Evolutionary conservation across 2,888 invertebrate genomes (phyloP).

Genomic region (Drosophila paucipuncta): DNA sequence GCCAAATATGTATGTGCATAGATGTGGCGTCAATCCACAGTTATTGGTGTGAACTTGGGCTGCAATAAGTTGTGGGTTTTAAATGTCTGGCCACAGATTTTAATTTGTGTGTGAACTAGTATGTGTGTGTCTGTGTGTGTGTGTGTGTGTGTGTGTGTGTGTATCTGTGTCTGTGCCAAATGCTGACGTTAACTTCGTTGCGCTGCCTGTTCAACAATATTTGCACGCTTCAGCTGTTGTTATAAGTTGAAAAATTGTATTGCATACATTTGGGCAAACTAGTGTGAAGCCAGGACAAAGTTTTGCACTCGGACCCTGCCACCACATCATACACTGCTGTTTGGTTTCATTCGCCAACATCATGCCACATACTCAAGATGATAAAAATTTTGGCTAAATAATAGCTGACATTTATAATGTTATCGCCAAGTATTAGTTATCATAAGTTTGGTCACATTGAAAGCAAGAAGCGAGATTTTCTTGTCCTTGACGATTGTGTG

Average conservation of each 20-base stretch:
- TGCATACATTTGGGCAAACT: slow-evolving; percentile 56
- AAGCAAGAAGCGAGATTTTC: not conserved
- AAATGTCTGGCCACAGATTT: slow-evolving; percentile 50
- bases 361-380: slow-evolving; percentile 20
- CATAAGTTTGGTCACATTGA: not conserved
- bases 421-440: not conserved
- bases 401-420: not conserved
- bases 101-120: slow-evolving; percentile 10
- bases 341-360: slow-evolving; percentile 8
- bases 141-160: slow-evolving; percentile 7
- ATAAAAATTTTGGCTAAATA: not conserved
- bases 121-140: slow-evolving; percentile 2
- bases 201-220: slow-evolving; percentile 48
- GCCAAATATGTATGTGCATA: slow-evolving; percentile 52
- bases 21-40: slow-evolving; percentile 19
- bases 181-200: slow-evolving; percentile 35
- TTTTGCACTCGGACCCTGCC: slow-evolving; percentile 34
- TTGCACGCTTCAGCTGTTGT: slow-evolving; percentile 61
- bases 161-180: slow-evolving; percentile 28
- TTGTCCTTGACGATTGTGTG: not conserved
- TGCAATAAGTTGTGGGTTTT: slow-evolving; percentile 35
- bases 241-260: slow-evolving; percentile 59
- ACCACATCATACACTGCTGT: slow-evolving; percentile 26
- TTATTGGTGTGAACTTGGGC: slow-evolving; percentile 58
- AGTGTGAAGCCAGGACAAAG: slow-evolving; percentile 43